Evolutionary conservation across 1,140 invertebrate genomes (phyloP), one percentile per base, ranked within the genome.

Genomic region (Pseudomyrmex gracilis): DNA sequence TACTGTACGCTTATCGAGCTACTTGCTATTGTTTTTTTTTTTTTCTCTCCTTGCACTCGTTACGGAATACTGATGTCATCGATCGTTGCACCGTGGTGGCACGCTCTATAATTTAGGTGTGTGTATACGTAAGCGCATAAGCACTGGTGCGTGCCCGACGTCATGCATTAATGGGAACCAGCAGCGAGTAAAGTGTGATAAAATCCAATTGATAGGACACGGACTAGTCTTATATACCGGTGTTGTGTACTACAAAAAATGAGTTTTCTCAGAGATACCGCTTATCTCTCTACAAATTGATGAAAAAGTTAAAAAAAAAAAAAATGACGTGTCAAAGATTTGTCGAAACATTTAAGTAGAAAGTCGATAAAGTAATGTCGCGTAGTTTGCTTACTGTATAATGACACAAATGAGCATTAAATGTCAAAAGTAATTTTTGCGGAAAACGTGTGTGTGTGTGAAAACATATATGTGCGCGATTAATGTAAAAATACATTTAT

Each of bases 141-240:
- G 43, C 53, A 55, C 13, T 43, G 63, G 5, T 17, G 15, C 49
- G 22, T 17, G 20, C 24, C 51, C 73, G 17, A 53, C 58, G 22
- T 15, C 24, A 63, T 15, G 5, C 34, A 22, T 70, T 22, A 53
- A 5, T 47, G 15, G 34, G 12, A 70, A 78, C 43, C 57, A 53
- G 17, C 7, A 53, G 17, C 10, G 12, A 64, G 47, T 20, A 34
- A 63, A 74, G 43, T 74, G 60, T 9, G 76, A 78, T 78, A 49
- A 71, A 49, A 34, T 80, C 22, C 43, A 22, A 49, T 17, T 58
- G 66, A 60, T 78, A 78, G 7, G 10, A 2, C 76, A 78, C 51
- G 74, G 13, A 57, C 20, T 57, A 47, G 15, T 1, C 57, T 45
- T n/a, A 47, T 20, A 3, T 47, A 2, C 22, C 7, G 34, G 5